Evolutionary conservation across 2,797 vertebrate species (phyloP).

Genomic region (Miichthys miiuy): DNA sequence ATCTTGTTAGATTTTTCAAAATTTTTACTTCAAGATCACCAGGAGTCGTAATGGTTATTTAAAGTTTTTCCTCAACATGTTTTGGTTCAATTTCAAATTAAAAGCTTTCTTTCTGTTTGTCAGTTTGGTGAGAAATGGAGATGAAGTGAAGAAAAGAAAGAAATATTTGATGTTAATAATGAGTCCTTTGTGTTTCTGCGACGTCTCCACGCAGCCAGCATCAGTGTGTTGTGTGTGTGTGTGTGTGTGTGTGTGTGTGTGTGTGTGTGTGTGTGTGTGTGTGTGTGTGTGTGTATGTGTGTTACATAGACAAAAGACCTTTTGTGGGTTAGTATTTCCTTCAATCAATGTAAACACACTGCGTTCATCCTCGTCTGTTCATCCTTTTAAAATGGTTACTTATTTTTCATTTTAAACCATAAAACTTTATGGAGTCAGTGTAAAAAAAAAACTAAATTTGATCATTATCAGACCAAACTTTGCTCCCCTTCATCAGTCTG

Average conservation of each 20-base stretch:
- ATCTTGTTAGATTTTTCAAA: background rate
- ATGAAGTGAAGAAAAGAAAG: background rate
- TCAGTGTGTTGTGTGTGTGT: constrained; percentile 17
- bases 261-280: constrained; percentile 16
- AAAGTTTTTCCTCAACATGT: background rate
- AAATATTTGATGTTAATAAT: constrained; percentile 48
- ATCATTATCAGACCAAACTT: no score
- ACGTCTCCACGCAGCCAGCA: constrained; percentile 42
- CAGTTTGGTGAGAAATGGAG: background rate
- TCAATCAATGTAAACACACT: constrained; percentile 4
- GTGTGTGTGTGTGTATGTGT: background rate
- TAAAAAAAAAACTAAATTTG: background rate
- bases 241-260: background rate
- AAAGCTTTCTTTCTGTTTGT: constrained; percentile 4
- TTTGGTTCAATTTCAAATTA: background rate
- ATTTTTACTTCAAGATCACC: background rate
- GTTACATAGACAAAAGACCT: constrained; percentile 42
- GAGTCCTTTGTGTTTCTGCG: constrained; percentile 48
- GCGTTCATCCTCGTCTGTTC: background rate
- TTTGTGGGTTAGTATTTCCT: constrained; percentile 48
- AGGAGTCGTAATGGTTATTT: background rate
- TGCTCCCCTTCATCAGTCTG: no score
- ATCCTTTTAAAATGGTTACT: background rate
- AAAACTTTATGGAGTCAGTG: no score
- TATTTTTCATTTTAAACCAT: no score